Percentiles rank a stretch among this genome's conserved stretches.
Evolutionary conservation across 2,797 vertebrate genomes (phyloP).

Genomic region (Bucorvus abyssinicus): DNA sequence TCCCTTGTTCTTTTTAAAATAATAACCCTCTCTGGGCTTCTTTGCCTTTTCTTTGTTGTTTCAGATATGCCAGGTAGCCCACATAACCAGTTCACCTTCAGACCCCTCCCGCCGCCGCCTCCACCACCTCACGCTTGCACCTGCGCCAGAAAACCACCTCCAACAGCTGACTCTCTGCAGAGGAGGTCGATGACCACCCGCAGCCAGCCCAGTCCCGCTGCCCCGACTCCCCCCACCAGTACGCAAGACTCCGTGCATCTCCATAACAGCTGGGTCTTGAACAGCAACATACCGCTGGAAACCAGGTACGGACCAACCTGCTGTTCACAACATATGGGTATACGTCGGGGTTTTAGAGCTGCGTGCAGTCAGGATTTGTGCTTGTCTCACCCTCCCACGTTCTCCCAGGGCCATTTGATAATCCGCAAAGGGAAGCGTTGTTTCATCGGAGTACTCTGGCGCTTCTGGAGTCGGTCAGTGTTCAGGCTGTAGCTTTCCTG

Average conservation of each 20-base stretch:
- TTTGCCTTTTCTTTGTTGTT: constrained; percentile 6
- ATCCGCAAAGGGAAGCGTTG: not conserved
- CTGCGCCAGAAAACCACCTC: constrained; percentile 86
- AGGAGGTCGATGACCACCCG: constrained; percentile 91
- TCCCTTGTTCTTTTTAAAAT: not conserved
- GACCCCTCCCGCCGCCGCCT: constrained; percentile 88
- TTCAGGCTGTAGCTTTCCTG: not conserved
- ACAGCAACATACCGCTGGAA: constrained; percentile 96
- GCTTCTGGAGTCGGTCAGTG: not conserved
- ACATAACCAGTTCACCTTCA: constrained; percentile 92
- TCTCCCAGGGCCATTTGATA: not conserved
- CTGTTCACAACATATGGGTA: rapidly evolving
- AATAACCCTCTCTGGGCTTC: not conserved
- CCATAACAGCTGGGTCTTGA: constrained; percentile 96
- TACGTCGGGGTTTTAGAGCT: not conserved
- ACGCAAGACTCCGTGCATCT: constrained; percentile 83
- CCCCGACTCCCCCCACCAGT: constrained; percentile 78
- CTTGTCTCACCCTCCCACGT: not conserved
- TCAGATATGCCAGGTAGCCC: constrained; percentile 89
- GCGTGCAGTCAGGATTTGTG: not conserved
- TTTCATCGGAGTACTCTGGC: not conserved
- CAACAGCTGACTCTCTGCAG: constrained; percentile 87
- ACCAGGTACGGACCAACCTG: constrained; percentile 82
- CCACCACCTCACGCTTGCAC: constrained; percentile 92
- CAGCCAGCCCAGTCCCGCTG: constrained; percentile 87